phyloP scores from a whole-genome alignment of 2,797 vertebrate genomes.

The Mallotus villosus region DNA sequence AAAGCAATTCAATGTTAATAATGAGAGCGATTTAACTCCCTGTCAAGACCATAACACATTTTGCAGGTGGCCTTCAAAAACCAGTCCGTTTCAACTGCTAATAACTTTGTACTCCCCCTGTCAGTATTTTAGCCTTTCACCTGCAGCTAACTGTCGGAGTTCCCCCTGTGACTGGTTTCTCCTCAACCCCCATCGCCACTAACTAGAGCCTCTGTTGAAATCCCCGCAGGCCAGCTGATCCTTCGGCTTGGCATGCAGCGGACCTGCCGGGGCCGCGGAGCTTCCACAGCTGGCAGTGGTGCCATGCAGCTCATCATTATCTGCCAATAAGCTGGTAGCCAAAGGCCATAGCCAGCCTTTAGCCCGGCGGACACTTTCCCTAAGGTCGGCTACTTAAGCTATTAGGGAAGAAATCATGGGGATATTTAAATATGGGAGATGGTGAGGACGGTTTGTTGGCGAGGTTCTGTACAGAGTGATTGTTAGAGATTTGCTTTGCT shows the following conservation, averaged over 20 bases:
- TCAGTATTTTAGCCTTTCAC: too few relatives aligned
- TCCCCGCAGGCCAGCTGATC: background rate
- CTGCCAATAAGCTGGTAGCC: background rate
- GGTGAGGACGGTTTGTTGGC: background rate
- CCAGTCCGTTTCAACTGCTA: background rate
- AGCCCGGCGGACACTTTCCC: background rate
- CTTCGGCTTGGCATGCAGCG: background rate
- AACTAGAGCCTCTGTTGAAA: too few relatives aligned
- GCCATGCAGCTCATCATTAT: slow-evolving; percentile 1
- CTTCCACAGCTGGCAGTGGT: background rate
- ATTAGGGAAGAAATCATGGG: slow-evolving; percentile 12
- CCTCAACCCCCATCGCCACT: too few relatives aligned
- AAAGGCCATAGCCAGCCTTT: slow-evolving; percentile 4
- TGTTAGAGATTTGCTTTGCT: background rate
- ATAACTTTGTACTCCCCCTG: background rate
- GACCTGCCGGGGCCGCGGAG: background rate
- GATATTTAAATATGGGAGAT: background rate
- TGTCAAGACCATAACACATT: background rate
- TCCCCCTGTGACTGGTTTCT: too few relatives aligned
- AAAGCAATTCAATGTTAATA: slow-evolving; percentile 14
- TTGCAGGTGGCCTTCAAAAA: background rate
- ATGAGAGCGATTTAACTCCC: slow-evolving; percentile 17
- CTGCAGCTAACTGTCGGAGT: too few relatives aligned
- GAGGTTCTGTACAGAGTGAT: slow-evolving; percentile 11
- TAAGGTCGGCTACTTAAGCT: slow-evolving; percentile 8